Base-by-base conservation (phyloP, 2,888 invertebrate genomes). In the Drosophila neonasuta region DNA sequence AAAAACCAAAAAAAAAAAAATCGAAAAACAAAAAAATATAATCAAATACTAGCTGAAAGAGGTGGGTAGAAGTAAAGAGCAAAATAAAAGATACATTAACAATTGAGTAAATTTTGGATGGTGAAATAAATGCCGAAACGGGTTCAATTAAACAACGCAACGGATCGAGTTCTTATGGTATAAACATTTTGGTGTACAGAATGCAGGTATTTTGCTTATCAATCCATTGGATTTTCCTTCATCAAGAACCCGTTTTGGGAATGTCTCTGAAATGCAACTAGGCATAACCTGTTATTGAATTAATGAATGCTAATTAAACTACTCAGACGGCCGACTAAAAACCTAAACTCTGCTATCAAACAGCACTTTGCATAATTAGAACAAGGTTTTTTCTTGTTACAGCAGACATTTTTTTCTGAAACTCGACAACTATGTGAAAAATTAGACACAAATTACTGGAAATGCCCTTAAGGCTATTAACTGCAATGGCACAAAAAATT, bases 221-320 rank as follows among this genome's bases (percentile, higher is more conserved):
- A 36, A 3, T 13, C 15, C 7, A 8, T 30, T 44, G 72, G 48
- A 6, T 62, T 76, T 76, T 66, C 36, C 76, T 58, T 30, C 7
- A 10, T 29, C 50, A 10, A 41, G 36, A 75, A 76, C 73, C 50
- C 11, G 73, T 76, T 71, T 58, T 52, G 29, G 29, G 36, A 66
- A 51, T 20, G 36, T 30, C 30, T 36, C 34, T 69, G 54, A 72
- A 76, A 68, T 72, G 42, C 42, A 67, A 58, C 73, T 54, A 30
- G 44, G 34, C 30, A 46, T 49, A 75, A 65, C 74, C 34, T 10
- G 71, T 62, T 75, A 30, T 44, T 30, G 46, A 13, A 2, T 57
- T 34, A 52, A 45, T 68, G 51, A 42, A 59, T 67, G 60, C 15
- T 60, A 72, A 58, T 61, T 54, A 32, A 44, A 46, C 15, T 39